phyloP scores from a whole-genome alignment of 2,797 vertebrate genomes.

The Protonibea diacanthus region DNA sequence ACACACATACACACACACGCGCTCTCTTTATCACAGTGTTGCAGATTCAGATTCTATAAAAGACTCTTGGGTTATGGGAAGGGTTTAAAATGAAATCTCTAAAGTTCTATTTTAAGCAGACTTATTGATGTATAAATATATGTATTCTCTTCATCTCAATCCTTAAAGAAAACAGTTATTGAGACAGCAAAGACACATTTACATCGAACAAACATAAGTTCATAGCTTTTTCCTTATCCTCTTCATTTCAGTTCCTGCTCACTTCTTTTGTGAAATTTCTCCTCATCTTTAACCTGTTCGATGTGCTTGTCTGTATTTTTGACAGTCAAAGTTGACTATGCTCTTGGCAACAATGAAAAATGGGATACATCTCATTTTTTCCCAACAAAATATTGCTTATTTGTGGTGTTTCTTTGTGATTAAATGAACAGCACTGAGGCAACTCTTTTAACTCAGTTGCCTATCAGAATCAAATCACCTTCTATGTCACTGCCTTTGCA shows the following conservation, averaged over 20 bases:
- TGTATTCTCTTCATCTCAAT: slow-evolving; percentile 75
- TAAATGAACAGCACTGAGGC: slow-evolving; percentile 26
- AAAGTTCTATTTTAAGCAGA: slow-evolving; percentile 87
- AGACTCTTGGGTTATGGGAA: slow-evolving; percentile 50
- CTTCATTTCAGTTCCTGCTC: slow-evolving; percentile 23
- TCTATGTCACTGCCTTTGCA: slow-evolving; percentile 17
- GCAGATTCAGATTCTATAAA: slow-evolving; percentile 71
- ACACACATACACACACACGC: slow-evolving; percentile 10
- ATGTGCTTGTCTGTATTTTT: slow-evolving; percentile 28
- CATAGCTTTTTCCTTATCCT: not conserved
- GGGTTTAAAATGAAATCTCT: slow-evolving; percentile 63
- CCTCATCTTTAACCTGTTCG: slow-evolving; percentile 10
- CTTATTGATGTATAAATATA: slow-evolving; percentile 80
- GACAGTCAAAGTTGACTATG: not conserved
- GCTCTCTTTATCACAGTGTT: slow-evolving; percentile 58
- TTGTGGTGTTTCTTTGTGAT: slow-evolving; percentile 37
- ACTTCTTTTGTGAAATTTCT: not conserved
- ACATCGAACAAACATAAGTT: slow-evolving; percentile 50
- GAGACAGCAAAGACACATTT: slow-evolving; percentile 50
- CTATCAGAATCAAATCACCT: slow-evolving; percentile 5
- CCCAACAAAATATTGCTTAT: not conserved
- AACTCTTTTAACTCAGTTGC: slow-evolving; percentile 8
- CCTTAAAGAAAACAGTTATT: slow-evolving; percentile 58
- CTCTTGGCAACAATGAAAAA: slow-evolving; percentile 8
- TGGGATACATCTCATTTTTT: not conserved